Evolutionary conservation across 2,113 vertebrate species (phyloP).

Genomic region (Pachypanchax playfairii): DNA sequence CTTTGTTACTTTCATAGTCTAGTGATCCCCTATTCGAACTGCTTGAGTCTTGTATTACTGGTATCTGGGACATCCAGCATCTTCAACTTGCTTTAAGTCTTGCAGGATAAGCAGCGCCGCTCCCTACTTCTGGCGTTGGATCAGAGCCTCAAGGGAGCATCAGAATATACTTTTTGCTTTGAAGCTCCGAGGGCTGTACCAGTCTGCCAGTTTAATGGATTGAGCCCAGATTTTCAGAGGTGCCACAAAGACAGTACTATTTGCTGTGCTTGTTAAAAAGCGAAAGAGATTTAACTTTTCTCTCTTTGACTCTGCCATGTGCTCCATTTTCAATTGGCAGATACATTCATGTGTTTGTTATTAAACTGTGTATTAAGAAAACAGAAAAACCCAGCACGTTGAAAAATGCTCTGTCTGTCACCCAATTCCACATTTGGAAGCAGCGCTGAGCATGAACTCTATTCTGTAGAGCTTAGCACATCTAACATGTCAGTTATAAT

Average conservation of each 20-base stretch:
- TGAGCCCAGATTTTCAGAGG: conserved; percentile 48
- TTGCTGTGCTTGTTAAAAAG: conserved; percentile 53
- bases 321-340: conserved; percentile 13
- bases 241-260: conserved; percentile 43
- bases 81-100: conserved; percentile 28
- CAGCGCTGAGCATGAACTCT: conserved; percentile 6
- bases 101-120: conserved; percentile 38
- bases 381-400: conserved; percentile 13
- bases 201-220: conserved; percentile 66
- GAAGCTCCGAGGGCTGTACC: conserved; percentile 55
- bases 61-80: conserved; percentile 22
- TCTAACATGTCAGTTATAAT: conserved; percentile 13
- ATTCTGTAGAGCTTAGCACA: conserved; percentile 10
- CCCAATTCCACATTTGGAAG: conserved; percentile 9
- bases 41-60: conserved; percentile 10
- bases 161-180: conserved; percentile 65
- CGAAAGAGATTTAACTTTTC: conserved; percentile 18
- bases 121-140: conserved; percentile 41
- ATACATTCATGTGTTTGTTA: conserved; percentile 36
- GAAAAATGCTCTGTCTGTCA: conserved; percentile 9
- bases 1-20: conserved; percentile 17
- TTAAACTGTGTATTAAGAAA: conserved; percentile 20
- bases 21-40: conserved; percentile 2
- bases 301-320: conserved; percentile 7
- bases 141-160: conserved; percentile 46